These are phyloP conservation scores for Eonycteris spelaea DNA, from an alignment of 2,113 vertebrate genomes.

Conservation along the genomic window DNA sequence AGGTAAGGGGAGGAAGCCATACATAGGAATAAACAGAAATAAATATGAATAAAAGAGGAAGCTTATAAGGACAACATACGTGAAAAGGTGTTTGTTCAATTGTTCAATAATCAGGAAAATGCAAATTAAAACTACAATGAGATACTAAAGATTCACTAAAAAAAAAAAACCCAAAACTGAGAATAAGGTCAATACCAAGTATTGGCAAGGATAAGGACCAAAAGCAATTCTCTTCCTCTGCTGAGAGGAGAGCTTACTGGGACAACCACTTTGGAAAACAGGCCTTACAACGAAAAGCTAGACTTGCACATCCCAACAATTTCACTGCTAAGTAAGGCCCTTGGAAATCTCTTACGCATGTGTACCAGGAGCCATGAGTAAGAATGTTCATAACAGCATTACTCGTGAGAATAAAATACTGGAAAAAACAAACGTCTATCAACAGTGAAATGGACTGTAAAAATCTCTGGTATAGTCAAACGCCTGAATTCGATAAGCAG, in stretches of 20 bases:
- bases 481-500: not conserved
- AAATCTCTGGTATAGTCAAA: not conserved
- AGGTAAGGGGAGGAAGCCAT: not conserved
- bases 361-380: not conserved
- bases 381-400: not conserved
- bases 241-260: not conserved
- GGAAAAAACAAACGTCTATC: not conserved
- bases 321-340: not conserved
- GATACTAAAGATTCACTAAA: not conserved
- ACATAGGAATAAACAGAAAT: not conserved
- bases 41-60: not conserved
- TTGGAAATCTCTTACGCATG: not conserved
- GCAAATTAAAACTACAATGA: not conserved
- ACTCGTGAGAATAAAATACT: not conserved
- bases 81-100: not conserved
- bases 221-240: not conserved
- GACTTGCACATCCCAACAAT: not conserved
- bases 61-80: not conserved
- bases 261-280: not conserved
- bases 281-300: not conserved
- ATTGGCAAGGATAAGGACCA: not conserved
- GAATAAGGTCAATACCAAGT: not conserved
- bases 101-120: not conserved
- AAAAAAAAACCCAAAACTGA: not conserved
- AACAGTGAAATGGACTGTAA: not conserved